A percentile compares a stretch with the other conserved stretches of the same genome.
These are phyloP conservation scores for Arge pagana DNA, from an alignment of 2,888 invertebrate species.

Conservation along the genomic window DNA sequence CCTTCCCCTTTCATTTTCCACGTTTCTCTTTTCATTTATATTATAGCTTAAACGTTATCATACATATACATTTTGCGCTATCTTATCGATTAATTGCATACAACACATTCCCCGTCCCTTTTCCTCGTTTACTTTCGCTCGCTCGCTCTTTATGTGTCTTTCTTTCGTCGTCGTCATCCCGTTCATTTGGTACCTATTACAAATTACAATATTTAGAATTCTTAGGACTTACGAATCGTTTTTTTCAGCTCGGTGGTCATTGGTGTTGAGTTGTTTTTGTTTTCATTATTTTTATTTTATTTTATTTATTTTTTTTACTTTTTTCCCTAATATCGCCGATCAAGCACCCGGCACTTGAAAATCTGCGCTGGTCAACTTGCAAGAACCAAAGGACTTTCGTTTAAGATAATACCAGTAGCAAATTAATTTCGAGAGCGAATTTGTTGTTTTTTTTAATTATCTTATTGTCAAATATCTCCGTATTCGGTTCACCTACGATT, in stretches of 20 bases:
- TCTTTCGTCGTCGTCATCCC: constrained; percentile 20
- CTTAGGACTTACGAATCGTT: background rate
- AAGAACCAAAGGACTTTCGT: too few species aligned
- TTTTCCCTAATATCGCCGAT: too few species aligned
- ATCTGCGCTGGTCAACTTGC: too few species aligned
- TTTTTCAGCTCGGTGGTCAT: background rate
- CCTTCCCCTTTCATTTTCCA: background rate
- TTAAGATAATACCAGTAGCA: too few species aligned
- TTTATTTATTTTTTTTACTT: too few species aligned
- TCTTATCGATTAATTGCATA: constrained; percentile 18
- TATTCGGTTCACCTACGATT: background rate
- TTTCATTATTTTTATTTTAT: constrained; percentile 1
- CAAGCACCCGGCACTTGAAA: too few species aligned
- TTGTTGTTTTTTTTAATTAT: too few species aligned
- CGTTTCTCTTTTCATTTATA: constrained; percentile 8
- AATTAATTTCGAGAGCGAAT: too few species aligned
- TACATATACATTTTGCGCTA: constrained; percentile 23
- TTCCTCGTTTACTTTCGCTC: constrained; percentile 14
- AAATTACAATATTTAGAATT: background rate
- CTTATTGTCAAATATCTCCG: constrained; percentile 11
- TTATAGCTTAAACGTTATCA: constrained; percentile 25
- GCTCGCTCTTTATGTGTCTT: constrained; percentile 1
- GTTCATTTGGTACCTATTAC: background rate
- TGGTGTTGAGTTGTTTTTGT: background rate
- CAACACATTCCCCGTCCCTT: constrained; percentile 9